Percentiles rank a stretch among this genome's conserved stretches.
phyloP scores from a whole-genome alignment of 2,888 invertebrate species.

The Lutraria lutraria region DNA sequence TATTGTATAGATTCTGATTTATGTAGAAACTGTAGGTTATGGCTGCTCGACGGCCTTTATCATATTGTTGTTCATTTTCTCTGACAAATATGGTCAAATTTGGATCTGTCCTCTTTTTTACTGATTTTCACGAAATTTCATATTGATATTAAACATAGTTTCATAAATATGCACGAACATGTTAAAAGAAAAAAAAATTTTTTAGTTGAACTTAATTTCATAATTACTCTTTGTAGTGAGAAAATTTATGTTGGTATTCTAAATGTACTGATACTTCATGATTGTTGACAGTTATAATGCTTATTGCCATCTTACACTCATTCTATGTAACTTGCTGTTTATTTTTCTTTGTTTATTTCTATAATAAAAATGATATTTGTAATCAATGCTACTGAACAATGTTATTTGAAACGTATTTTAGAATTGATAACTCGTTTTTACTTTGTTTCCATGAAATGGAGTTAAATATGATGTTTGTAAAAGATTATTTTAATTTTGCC shows the following conservation, averaged over 20 bases:
- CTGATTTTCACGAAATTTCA: background rate
- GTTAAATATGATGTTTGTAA: conserved; percentile 33
- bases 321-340: background rate
- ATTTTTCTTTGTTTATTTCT: conserved; percentile 18
- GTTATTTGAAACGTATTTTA: conserved; percentile 37
- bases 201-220: too few relatives aligned
- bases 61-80: background rate
- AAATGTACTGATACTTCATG: background rate
- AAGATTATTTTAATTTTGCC: conserved; percentile 47
- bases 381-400: conserved; percentile 42
- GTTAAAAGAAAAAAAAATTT: background rate
- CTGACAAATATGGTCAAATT: conserved; percentile 8
- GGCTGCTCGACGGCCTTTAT: background rate
- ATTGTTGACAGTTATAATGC: background rate
- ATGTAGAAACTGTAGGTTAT: background rate
- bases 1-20: background rate
- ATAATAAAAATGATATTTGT: conserved; percentile 5
- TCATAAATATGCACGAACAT: background rate
- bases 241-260: conserved; percentile 1
- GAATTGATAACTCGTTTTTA: conserved; percentile 46
- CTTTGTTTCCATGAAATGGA: conserved; percentile 44
- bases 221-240: background rate
- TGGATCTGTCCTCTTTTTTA: conserved; percentile 13
- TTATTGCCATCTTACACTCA: background rate
- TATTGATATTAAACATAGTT: background rate